Evolutionary conservation across 2,888 invertebrate species (phyloP).

Genomic region (Plagodis dolabraria): DNA sequence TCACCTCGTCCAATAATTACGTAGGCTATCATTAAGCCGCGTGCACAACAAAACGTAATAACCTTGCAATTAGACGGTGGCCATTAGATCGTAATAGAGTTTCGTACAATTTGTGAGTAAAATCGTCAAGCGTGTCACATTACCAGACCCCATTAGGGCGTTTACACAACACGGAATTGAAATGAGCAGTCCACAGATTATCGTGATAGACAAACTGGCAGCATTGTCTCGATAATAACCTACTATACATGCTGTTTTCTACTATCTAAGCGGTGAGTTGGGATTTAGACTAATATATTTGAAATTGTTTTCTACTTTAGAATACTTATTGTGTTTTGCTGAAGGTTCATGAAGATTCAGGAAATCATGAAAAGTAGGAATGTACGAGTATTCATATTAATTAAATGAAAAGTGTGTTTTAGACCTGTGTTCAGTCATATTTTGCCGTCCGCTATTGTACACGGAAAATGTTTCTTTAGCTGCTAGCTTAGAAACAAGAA

Average conservation of each 20-base stretch:
- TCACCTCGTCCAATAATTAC: slow-evolving; percentile 83
- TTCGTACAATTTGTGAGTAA: slow-evolving; percentile 85
- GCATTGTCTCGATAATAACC: slow-evolving; percentile 81
- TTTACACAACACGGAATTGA: slow-evolving; percentile 84
- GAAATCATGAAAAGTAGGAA: too few relatives aligned
- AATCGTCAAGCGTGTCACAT: slow-evolving; percentile 85
- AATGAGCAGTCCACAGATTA: slow-evolving; percentile 83
- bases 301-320: too few relatives aligned
- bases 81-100: slow-evolving; percentile 84
- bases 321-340: too few relatives aligned
- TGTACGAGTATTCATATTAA: too few relatives aligned
- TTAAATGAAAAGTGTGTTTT: too few relatives aligned
- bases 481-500: too few relatives aligned
- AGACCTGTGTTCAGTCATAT: too few relatives aligned
- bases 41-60: slow-evolving; percentile 82
- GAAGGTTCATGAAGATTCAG: too few relatives aligned
- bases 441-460: too few relatives aligned
- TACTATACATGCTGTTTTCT: slow-evolving; percentile 65
- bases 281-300: too few relatives aligned
- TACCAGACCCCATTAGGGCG: slow-evolving; percentile 82
- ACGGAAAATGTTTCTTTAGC: too few relatives aligned
- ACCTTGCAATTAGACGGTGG: slow-evolving; percentile 82
- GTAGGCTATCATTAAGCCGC: slow-evolving; percentile 74
- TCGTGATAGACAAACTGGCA: slow-evolving; percentile 81
- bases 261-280: slow-evolving; percentile 33